These are phyloP conservation scores for Hetaerina titia DNA, from an alignment of 2,888 invertebrate genomes.

Conservation along the genomic window DNA sequence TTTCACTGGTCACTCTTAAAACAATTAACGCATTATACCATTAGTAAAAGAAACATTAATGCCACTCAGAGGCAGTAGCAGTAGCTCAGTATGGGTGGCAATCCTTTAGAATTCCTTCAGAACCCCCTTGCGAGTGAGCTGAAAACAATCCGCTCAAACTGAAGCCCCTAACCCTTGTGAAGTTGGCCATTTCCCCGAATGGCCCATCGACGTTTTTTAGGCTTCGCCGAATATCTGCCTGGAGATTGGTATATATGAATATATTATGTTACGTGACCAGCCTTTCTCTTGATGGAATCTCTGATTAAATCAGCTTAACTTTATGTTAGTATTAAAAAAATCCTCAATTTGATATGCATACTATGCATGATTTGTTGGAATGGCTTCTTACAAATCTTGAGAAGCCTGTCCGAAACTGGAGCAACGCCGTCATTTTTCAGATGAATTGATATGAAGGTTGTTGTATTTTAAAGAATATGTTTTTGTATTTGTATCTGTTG, in stretches of 20 bases:
- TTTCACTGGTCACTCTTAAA: too few relatives aligned
- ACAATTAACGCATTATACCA: too few relatives aligned
- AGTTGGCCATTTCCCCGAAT: not conserved
- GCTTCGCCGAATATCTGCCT: not conserved
- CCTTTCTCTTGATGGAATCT: not conserved
- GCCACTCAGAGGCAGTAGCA: too few relatives aligned
- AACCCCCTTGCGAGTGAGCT: too few relatives aligned
- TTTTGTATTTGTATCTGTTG: too few relatives aligned
- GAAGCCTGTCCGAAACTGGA: not conserved
- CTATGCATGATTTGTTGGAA: not conserved
- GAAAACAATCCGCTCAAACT: too few relatives aligned
- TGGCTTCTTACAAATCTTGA: not conserved
- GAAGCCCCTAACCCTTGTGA: too few relatives aligned
- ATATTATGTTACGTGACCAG: not conserved
- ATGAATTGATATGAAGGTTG: not conserved
- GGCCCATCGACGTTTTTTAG: not conserved
- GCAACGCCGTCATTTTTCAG: not conserved
- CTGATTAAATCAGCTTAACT: not conserved
- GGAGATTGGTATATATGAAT: not conserved
- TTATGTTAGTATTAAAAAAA: not conserved
- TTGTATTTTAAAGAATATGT: not conserved
- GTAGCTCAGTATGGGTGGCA: too few relatives aligned
- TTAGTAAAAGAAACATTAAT: too few relatives aligned
- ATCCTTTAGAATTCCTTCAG: too few relatives aligned
- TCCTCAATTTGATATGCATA: not conserved